Conservation (phyloP, 2,888 invertebrate species). For the Protodeltote pygarga region DNA sequence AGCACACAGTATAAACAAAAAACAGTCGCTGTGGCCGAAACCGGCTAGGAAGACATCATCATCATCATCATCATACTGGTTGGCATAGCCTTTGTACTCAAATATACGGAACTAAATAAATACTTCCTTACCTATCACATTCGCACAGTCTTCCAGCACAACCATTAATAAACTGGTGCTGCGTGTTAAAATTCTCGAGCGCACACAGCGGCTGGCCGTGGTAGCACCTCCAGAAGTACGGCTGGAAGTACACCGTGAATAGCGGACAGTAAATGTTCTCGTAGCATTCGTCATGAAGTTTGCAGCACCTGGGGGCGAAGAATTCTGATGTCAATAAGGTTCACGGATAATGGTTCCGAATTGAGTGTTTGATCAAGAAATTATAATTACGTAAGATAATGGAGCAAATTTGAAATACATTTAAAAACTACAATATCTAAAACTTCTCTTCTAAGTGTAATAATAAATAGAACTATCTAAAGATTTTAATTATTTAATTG, state of each 20-base stretch:
- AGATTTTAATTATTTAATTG: no score
- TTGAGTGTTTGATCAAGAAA: background rate
- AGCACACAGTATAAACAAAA: no score
- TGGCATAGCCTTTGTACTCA: no score
- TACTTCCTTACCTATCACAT: slow-evolving; percentile 88
- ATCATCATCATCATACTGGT: no score
- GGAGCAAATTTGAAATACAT: no score
- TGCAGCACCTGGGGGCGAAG: slow-evolving; percentile 90
- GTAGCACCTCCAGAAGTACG: slow-evolving; percentile 95
- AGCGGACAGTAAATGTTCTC: slow-evolving; percentile 92
- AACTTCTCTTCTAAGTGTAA: no score
- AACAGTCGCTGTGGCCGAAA: no score
- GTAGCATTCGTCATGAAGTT: slow-evolving; percentile 95
- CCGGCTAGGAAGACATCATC: no score
- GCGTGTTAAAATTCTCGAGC: slow-evolving; percentile 76
- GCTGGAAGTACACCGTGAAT: slow-evolving; percentile 94
- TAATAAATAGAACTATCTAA: no score
- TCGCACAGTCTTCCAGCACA: slow-evolving; percentile 94
- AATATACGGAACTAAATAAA: no score
- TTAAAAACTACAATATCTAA: no score
- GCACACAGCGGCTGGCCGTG: slow-evolving; percentile 92
- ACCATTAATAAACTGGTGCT: slow-evolving; percentile 77
- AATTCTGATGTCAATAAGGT: background rate
- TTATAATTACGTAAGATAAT: no score
- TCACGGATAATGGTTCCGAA: background rate